These are phyloP conservation scores for Drosophila colorata DNA, from an alignment of 2,888 invertebrate genomes.

Conservation along the genomic window DNA sequence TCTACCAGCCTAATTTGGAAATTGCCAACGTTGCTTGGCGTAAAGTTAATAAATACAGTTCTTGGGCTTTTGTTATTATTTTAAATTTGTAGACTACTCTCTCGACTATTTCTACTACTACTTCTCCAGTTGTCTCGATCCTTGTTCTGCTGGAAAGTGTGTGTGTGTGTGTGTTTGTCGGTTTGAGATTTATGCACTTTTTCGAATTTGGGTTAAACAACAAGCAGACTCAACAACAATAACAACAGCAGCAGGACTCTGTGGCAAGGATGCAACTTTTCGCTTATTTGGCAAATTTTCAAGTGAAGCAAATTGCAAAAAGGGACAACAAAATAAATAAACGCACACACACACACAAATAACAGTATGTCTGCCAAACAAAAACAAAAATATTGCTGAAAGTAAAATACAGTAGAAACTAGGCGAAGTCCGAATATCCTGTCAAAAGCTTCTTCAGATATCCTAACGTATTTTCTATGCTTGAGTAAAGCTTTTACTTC, in stretches of 20 bases:
- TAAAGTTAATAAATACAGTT: slow-evolving; percentile 37
- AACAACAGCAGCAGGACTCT: slow-evolving; percentile 21
- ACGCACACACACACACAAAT: slow-evolving; percentile 35
- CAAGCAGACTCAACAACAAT: slow-evolving; percentile 27
- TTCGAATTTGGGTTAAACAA: slow-evolving; percentile 68
- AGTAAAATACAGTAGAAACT: background rate
- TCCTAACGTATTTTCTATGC: too few species aligned
- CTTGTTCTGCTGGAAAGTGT: background rate
- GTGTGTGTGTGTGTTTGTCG: slow-evolving; percentile 10
- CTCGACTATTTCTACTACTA: too few species aligned
- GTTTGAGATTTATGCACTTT: slow-evolving; percentile 67
- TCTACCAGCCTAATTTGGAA: slow-evolving; percentile 16
- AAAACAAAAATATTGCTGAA: slow-evolving; percentile 2
- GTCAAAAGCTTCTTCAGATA: slow-evolving; percentile 5
- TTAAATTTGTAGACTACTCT: slow-evolving; percentile 20
- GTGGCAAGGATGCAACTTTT: slow-evolving; percentile 61
- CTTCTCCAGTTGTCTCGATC: background rate
- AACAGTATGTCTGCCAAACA: slow-evolving; percentile 22
- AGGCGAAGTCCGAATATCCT: slow-evolving; percentile 20
- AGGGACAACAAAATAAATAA: slow-evolving; percentile 65
- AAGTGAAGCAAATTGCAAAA: slow-evolving; percentile 67
- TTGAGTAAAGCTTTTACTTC: background rate
- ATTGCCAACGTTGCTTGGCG: slow-evolving; percentile 30
- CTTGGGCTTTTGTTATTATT: slow-evolving; percentile 28
- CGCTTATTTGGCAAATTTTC: slow-evolving; percentile 79